Conservation (phyloP, 1,140 invertebrate genomes). For the Aradophagus sp. region DNA sequence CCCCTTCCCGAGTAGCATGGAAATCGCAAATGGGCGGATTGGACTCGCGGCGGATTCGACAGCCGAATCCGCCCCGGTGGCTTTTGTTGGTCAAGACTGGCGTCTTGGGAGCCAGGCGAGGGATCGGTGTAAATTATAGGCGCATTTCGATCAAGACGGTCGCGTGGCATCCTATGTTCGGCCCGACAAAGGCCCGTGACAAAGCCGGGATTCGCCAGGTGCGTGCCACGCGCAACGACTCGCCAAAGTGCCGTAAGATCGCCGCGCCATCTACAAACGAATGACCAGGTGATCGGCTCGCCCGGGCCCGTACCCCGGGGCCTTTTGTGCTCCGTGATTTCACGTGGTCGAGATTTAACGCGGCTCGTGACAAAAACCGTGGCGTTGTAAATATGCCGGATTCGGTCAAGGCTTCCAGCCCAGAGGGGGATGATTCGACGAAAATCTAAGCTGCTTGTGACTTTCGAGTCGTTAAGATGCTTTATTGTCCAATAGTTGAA, state of each 20-base stretch:
- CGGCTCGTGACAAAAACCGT: conserved; percentile 42
- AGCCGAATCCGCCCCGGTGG: too few relatives aligned
- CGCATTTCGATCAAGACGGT: conserved; percentile 41
- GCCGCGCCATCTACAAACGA: conserved; percentile 64
- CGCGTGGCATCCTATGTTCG: conserved; percentile 49
- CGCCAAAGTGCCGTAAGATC: conserved; percentile 61
- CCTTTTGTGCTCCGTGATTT: conserved; percentile 28
- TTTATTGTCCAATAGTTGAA: too few relatives aligned
- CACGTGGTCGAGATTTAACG: conserved; percentile 35
- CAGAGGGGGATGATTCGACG: conserved; percentile 34
- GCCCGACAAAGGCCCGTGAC: conserved; percentile 36
- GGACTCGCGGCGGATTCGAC: too few relatives aligned
- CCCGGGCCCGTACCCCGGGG: neutral
- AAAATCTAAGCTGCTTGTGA: conserved; percentile 38
- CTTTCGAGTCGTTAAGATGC: conserved; percentile 26
- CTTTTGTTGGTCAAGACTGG: too few relatives aligned
- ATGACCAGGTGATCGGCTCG: conserved; percentile 41
- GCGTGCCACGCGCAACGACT: conserved; percentile 47
- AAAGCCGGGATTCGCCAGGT: conserved; percentile 59
- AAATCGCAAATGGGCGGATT: too few relatives aligned
- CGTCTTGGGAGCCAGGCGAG: too few relatives aligned
- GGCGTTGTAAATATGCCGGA: conserved; percentile 28
- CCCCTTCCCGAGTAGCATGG: too few relatives aligned
- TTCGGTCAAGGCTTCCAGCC: conserved; percentile 31
- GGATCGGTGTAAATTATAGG: conserved; percentile 41